phyloP scores from a whole-genome alignment of 2,888 invertebrate species.

The Pecten maximus region DNA sequence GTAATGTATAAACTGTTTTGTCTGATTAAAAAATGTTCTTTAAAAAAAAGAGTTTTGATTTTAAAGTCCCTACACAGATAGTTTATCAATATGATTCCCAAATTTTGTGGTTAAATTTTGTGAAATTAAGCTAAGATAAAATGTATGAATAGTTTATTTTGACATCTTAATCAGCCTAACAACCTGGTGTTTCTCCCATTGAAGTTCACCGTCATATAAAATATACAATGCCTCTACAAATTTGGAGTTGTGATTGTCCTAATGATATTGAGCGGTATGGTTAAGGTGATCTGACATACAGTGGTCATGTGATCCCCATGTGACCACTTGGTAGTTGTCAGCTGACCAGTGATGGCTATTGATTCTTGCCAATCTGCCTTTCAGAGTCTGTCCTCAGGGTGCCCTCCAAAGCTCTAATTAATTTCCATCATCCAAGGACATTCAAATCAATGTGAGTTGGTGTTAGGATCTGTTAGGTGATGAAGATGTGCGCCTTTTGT shows the following conservation, averaged over 20 bases:
- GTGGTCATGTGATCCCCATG: neutral
- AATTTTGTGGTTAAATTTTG: too few relatives aligned
- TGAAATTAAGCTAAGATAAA: too few relatives aligned
- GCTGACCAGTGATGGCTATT: neutral
- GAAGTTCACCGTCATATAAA: too few relatives aligned
- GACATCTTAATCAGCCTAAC: too few relatives aligned
- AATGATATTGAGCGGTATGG: neutral
- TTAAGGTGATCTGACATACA: constrained; percentile 19
- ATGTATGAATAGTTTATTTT: too few relatives aligned
- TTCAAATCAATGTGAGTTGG: constrained; percentile 14
- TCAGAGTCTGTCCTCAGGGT: neutral
- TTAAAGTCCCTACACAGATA: too few relatives aligned
- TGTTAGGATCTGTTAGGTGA: constrained; percentile 17
- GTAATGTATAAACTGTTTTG: too few relatives aligned
- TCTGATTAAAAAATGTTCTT: too few relatives aligned
- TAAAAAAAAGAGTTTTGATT: too few relatives aligned
- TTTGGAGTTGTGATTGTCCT: neutral
- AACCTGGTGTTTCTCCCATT: too few relatives aligned
- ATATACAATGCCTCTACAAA: neutral
- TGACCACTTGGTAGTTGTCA: neutral
- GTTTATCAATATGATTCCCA: too few relatives aligned
- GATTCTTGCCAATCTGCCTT: neutral
- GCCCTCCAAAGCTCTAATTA: neutral
- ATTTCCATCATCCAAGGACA: constrained; percentile 23
- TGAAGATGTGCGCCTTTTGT: constrained; percentile 17